A percentile compares a stretch with the other conserved stretches of the same genome.
These are phyloP conservation scores for Electrophaes corylata DNA, from an alignment of 2,888 invertebrate species.

Conservation along the genomic window DNA sequence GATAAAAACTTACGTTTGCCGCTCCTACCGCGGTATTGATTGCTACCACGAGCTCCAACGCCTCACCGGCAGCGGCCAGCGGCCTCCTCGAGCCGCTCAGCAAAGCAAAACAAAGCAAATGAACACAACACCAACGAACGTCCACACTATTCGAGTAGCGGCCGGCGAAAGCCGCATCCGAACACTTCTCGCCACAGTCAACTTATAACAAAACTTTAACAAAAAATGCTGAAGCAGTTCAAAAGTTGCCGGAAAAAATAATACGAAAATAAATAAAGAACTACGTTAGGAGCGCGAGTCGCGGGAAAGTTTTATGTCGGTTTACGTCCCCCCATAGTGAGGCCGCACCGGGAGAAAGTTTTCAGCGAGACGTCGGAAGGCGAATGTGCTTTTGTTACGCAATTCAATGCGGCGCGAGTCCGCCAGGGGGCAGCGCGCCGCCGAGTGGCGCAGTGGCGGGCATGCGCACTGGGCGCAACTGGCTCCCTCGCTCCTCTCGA, in stretches of 20 bases:
- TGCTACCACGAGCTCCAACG: constrained; percentile 67
- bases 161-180: constrained; percentile 68
- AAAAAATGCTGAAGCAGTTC: constrained; percentile 55
- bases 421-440: constrained; percentile 80
- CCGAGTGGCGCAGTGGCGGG: constrained; percentile 82
- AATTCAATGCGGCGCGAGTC: constrained; percentile 78
- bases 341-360: constrained; percentile 74
- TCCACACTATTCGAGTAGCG: constrained; percentile 62
- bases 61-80: constrained; percentile 53
- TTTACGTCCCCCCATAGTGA: constrained; percentile 70
- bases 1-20: constrained; percentile 72
- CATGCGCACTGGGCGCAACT: constrained; percentile 69
- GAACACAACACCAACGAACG: constrained; percentile 70
- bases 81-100: constrained; percentile 61
- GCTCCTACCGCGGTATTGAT: constrained; percentile 81
- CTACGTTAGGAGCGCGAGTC: constrained; percentile 54
- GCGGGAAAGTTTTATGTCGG: constrained; percentile 76
- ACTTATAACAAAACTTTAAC: constrained; percentile 57
- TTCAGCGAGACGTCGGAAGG: constrained; percentile 72
- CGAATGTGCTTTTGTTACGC: constrained; percentile 82
- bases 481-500: constrained; percentile 27
- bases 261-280: constrained; percentile 41
- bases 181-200: constrained; percentile 63
- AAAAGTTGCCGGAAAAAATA: constrained; percentile 38
- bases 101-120: constrained; percentile 77